Percentiles rank a stretch among this genome's conserved stretches.
These are phyloP conservation scores for Marmota flaviventris DNA, from an alignment of 2,113 vertebrate genomes.

Conservation along the genomic window DNA sequence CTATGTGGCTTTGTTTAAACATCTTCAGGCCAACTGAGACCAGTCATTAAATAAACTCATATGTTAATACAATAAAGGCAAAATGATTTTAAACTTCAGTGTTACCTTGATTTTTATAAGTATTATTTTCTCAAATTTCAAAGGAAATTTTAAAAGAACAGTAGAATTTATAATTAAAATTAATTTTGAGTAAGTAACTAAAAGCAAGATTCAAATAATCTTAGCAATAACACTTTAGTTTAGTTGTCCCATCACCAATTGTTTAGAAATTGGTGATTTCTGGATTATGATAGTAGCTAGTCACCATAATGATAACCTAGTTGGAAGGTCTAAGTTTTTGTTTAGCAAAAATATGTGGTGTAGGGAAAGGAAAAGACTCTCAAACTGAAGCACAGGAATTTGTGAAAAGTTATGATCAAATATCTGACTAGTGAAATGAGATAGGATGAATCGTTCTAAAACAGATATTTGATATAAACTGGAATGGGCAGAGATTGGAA, in stretches of 20 bases:
- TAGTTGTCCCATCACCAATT: neutral
- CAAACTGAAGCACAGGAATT: neutral
- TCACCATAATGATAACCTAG: neutral
- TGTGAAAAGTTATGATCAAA: slow-evolving; percentile 2
- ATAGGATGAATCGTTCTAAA: neutral
- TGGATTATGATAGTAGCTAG: neutral
- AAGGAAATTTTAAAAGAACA: slow-evolving; percentile 27
- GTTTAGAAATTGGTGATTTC: slow-evolving; percentile 14
- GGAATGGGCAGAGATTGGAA: neutral
- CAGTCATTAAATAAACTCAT: slow-evolving; percentile 59
- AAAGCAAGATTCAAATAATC: slow-evolving; percentile 13
- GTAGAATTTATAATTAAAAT: slow-evolving; percentile 22
- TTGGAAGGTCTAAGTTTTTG: neutral
- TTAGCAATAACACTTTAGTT: slow-evolving; percentile 34
- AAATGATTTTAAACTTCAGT: slow-evolving; percentile 51
- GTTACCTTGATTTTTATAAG: slow-evolving; percentile 62
- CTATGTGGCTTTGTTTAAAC: slow-evolving; percentile 33
- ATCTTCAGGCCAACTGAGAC: slow-evolving; percentile 18
- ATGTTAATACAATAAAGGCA: slow-evolving; percentile 3
- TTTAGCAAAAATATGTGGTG: neutral
- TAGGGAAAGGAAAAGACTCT: neutral
- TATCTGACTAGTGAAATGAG: neutral
- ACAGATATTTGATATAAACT: neutral
- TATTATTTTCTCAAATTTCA: neutral
- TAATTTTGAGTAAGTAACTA: neutral